Conservation (phyloP, 2,113 vertebrate genomes). For the Tachysurus vachellii region DNA sequence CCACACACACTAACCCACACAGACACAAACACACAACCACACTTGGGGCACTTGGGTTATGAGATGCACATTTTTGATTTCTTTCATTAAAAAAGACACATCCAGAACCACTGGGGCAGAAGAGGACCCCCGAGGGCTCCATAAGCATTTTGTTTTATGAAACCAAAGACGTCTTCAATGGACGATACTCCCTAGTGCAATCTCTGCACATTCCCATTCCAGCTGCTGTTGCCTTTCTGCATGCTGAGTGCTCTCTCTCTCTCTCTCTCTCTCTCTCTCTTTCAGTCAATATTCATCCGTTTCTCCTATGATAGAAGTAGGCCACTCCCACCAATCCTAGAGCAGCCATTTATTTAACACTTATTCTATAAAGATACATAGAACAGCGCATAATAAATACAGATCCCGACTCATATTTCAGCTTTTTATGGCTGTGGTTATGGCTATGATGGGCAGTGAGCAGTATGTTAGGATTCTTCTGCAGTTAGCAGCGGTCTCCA, state of each 20-base stretch:
- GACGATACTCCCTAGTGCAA: constrained; percentile 38
- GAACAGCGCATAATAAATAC: constrained; percentile 44
- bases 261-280: constrained; percentile 35
- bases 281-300: constrained; percentile 3
- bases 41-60: constrained; percentile 18
- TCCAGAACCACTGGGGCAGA: constrained; percentile 34
- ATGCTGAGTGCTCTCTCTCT: constrained; percentile 42
- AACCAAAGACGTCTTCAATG: constrained; percentile 60
- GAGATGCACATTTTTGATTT: constrained; percentile 51
- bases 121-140: constrained; percentile 43
- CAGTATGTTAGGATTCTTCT: background rate
- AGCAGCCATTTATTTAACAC: constrained; percentile 57
- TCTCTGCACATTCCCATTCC: constrained; percentile 28
- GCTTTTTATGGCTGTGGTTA: constrained; percentile 57
- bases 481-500: constrained; percentile 34
- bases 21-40: background rate
- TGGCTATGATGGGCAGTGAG: constrained; percentile 39
- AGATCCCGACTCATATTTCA: constrained; percentile 37
- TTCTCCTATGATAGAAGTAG: background rate
- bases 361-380: constrained; percentile 48
- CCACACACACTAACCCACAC: constrained; percentile 7
- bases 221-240: constrained; percentile 8
- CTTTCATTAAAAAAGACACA: constrained; percentile 57
- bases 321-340: background rate
- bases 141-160: constrained; percentile 56